Conservation (phyloP, 2,888 invertebrate species). For the Antheraea assamensis region DNA sequence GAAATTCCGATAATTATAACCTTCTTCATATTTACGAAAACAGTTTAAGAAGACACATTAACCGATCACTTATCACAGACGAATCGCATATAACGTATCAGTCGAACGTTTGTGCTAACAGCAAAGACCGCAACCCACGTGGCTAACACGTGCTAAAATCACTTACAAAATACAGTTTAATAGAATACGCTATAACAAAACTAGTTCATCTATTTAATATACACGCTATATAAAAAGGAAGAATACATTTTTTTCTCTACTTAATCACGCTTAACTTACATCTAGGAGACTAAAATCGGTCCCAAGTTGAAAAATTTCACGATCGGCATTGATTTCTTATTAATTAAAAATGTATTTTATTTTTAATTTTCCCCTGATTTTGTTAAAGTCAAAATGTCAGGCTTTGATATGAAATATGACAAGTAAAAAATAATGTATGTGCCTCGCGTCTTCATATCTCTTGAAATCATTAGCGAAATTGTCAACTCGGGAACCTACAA, state of each 20-base stretch:
- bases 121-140: neutral
- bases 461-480: neutral
- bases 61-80: conserved; percentile 39
- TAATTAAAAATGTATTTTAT: neutral
- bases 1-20: neutral
- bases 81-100: conserved; percentile 20
- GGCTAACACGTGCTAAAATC: neutral
- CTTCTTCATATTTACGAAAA: neutral
- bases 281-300: neutral
- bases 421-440: neutral
- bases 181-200: conserved; percentile 2
- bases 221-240: conserved; percentile 2
- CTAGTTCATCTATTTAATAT: neutral
- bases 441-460: too few relatives aligned
- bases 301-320: neutral
- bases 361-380: neutral
- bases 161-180: conserved; percentile 7
- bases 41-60: conserved; percentile 34
- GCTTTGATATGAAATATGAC: neutral
- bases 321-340: neutral
- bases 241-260: neutral
- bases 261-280: neutral
- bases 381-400: neutral
- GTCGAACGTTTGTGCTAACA: conserved; percentile 25
- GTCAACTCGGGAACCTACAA: neutral